Evolutionary conservation across 2,797 vertebrate genomes (phyloP).

Genomic region (Tokudaia muenninki): DNA sequence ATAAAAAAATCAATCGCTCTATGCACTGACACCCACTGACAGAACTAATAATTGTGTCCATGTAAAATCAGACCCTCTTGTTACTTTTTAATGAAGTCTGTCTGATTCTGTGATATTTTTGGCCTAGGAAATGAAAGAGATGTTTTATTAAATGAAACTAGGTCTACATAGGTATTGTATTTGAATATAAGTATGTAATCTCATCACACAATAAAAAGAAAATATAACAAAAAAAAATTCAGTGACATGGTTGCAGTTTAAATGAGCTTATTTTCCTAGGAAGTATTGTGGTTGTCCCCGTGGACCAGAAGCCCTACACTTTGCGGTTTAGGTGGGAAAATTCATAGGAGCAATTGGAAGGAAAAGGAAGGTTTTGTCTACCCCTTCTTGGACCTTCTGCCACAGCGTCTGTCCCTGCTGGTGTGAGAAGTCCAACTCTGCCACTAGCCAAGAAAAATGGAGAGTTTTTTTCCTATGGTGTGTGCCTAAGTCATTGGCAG

Average conservation of each 20-base stretch:
- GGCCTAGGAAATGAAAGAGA: constrained; percentile 83
- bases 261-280: background rate
- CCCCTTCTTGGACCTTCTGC: constrained; percentile 69
- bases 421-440: constrained; percentile 55
- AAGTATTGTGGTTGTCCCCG: background rate
- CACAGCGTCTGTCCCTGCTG: constrained; percentile 66
- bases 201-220: constrained; percentile 31
- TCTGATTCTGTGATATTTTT: constrained; percentile 85
- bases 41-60: constrained; percentile 84
- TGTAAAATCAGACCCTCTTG: constrained; percentile 84
- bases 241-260: background rate
- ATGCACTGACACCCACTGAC: constrained; percentile 82
- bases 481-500: constrained; percentile 33
- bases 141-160: constrained; percentile 84
- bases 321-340: constrained; percentile 7
- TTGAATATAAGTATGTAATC: constrained; percentile 50
- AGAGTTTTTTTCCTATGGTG: constrained; percentile 42
- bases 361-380: constrained; percentile 63
- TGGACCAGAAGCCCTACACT: background rate
- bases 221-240: background rate
- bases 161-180: constrained; percentile 74
- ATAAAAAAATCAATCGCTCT: constrained; percentile 77
- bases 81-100: constrained; percentile 87
- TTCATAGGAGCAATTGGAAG: constrained; percentile 47
- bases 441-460: constrained; percentile 67